phyloP scores from a whole-genome alignment of 2,888 invertebrate genomes.

The Drosophila ustulata region DNA sequence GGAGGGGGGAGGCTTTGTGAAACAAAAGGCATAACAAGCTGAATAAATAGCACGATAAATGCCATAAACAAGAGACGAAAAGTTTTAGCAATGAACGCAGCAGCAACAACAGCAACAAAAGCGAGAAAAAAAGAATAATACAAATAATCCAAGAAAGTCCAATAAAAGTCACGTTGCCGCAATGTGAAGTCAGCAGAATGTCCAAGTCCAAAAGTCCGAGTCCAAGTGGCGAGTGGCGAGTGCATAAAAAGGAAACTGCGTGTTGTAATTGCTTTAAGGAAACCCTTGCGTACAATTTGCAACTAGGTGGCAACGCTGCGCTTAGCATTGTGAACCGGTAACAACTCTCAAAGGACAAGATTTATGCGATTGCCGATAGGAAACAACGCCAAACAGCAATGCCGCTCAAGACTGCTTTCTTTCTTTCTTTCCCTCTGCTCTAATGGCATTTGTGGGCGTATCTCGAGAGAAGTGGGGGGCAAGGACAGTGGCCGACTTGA shows the following conservation, averaged over 20 bases:
- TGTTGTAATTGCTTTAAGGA: constrained; percentile 69
- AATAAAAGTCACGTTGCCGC: constrained; percentile 77
- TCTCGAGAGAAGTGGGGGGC: background rate
- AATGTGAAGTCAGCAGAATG: constrained; percentile 75
- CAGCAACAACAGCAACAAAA: constrained; percentile 36
- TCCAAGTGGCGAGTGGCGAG: constrained; percentile 39
- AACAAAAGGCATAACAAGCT: constrained; percentile 76
- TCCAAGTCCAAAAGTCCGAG: constrained; percentile 26
- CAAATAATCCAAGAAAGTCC: constrained; percentile 57
- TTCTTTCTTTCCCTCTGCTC: constrained; percentile 26
- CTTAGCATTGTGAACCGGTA: constrained; percentile 63
- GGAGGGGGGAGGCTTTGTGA: constrained; percentile 36
- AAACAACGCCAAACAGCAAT: constrained; percentile 44
- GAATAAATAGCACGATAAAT: constrained; percentile 79
- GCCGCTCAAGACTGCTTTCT: constrained; percentile 36
- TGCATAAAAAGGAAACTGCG: constrained; percentile 68
- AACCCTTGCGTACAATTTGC: constrained; percentile 80
- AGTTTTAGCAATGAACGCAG: constrained; percentile 66
- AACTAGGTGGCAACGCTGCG: constrained; percentile 73
- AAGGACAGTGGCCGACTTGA: constrained; percentile 3
- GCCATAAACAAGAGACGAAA: constrained; percentile 79
- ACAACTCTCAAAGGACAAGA: constrained; percentile 80
- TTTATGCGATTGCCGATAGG: constrained; percentile 80
- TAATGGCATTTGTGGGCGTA: constrained; percentile 60
- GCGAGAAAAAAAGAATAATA: constrained; percentile 14